These are phyloP conservation scores for Drosophila burlai DNA, from an alignment of 1,140 invertebrate species.

Conservation along the genomic window DNA sequence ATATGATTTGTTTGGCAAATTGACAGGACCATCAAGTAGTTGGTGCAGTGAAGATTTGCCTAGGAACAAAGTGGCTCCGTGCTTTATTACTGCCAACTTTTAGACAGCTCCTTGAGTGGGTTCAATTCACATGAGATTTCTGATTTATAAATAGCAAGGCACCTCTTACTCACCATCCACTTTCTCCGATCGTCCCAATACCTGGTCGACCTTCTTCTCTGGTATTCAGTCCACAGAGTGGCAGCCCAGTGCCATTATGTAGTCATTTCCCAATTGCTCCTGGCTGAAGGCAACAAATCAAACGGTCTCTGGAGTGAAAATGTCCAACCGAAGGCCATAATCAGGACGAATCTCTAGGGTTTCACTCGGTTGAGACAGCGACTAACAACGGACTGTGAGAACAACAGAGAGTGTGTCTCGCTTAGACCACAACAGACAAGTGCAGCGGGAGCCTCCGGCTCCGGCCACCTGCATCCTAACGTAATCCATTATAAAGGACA, in stretches of 20 bases:
- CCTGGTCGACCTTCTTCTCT: constrained; percentile 15
- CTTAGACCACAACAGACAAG: constrained; percentile 41
- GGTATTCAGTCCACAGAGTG: constrained; percentile 21
- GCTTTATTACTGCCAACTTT: background rate
- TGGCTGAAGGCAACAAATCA: constrained; percentile 70
- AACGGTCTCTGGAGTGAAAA: constrained; percentile 59
- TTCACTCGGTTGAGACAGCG: constrained; percentile 9
- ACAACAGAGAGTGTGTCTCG: constrained; percentile 37
- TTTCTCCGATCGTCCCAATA: background rate
- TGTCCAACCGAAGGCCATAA: constrained; percentile 60
- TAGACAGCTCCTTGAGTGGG: background rate
- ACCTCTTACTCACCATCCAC: background rate
- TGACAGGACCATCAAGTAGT: constrained; percentile 5
- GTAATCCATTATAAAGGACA: constrained; percentile 73
- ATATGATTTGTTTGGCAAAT: constrained; percentile 28
- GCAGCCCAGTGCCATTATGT: constrained; percentile 53
- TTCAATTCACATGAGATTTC: background rate
- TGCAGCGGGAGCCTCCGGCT: constrained; percentile 38
- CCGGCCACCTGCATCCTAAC: constrained; percentile 60
- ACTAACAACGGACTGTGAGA: constrained; percentile 8
- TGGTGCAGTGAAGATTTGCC: background rate
- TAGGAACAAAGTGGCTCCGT: background rate
- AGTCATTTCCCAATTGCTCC: constrained; percentile 69
- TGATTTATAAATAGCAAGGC: constrained; percentile 8
- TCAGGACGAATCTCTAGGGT: constrained; percentile 27